Evolutionary conservation across 2,888 invertebrate species (phyloP), one percentile per base, ranked within the genome.

Genomic region (Saturnia pavonia): DNA sequence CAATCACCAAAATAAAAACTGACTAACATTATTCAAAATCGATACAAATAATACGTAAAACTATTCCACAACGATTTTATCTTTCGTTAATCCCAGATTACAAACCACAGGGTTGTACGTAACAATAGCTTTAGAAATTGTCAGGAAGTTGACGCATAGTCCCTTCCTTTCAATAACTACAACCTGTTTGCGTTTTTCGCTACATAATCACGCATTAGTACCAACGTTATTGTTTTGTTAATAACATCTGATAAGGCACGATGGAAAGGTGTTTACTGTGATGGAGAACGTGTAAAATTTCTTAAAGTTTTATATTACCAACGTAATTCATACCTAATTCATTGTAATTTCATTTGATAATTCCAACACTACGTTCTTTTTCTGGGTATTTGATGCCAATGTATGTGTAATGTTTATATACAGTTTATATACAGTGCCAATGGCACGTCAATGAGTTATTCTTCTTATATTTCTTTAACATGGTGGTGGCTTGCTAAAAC

Each of bases 101-200:
- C 71, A 76, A 71, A 72, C 76, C 40, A 40, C 19, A 65, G 78
- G 77, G 75, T 68, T 51, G 68, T 72, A 34, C 34, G 2, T 4
- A 79, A 85, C 86, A 85, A 85, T 81, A 75, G 67, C 67, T 51
- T 54, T 66, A 51, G 14, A 25, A 82, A 77, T 76, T 78, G 78
- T 82, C 89, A 91, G 92, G 92, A 92, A 91, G 91, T 89, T 89
- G 91, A 90, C 88, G 88, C 89, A 90, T 85, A 74, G 78, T 80
- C 82, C 85, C 81, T 85, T 86, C 80, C 82, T 80, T 75, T 72
- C 54, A 72, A 74, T 70, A 65, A 67, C 70, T 77, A 67, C 76
- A 83, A 83, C 84, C 84, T 88, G 89, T 89, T 88, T 85, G 81
- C 80, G 75, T 74, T 80, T n/a, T 79, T 76, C 69, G 74, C 72